Percentiles rank a stretch among this genome's conserved stretches.
Conservation (phyloP, 2,797 vertebrate species). For the Ctenosaura bakeri region DNA sequence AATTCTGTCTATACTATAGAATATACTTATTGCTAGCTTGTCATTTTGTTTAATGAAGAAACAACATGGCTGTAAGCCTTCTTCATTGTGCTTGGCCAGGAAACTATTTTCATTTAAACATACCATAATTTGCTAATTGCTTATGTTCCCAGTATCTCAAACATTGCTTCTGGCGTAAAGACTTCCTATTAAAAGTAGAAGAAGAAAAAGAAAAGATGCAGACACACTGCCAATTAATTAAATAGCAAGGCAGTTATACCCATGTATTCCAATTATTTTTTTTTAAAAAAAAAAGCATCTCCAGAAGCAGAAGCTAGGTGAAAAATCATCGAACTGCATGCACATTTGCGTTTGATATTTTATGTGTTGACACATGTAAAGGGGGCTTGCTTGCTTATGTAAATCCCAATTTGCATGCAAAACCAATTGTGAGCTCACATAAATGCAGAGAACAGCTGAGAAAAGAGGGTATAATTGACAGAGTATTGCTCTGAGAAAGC, state of each 20-base stretch:
- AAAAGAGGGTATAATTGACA: neutral
- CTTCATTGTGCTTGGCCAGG: slow-evolving; percentile 50
- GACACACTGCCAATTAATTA: slow-evolving; percentile 49
- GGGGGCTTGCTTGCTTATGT: neutral
- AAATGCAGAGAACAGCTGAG: slow-evolving; percentile 18
- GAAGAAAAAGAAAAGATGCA: slow-evolving; percentile 15
- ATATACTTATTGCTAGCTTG: slow-evolving; percentile 39
- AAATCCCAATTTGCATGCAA: slow-evolving; percentile 32
- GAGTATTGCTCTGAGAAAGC: slow-evolving; percentile 11
- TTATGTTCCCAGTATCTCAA: slow-evolving; percentile 52
- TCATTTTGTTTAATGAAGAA: slow-evolving; percentile 51
- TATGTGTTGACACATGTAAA: slow-evolving; percentile 17
- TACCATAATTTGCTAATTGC: slow-evolving; percentile 51
- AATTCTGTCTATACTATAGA: slow-evolving; percentile 30
- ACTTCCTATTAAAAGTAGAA: slow-evolving; percentile 31
- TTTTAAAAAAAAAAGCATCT: slow-evolving; percentile 16
- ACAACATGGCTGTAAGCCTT: slow-evolving; percentile 46
- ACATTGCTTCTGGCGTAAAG: slow-evolving; percentile 48
- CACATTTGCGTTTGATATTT: slow-evolving; percentile 15
- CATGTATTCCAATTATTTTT: slow-evolving; percentile 7
- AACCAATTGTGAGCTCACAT: slow-evolving; percentile 17
- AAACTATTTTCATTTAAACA: slow-evolving; percentile 57
- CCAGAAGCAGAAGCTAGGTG: slow-evolving; percentile 23
- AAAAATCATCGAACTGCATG: slow-evolving; percentile 15
- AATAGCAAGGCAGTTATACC: slow-evolving; percentile 38